phyloP scores from a whole-genome alignment of 2,113 vertebrate species.

The Proterorhinus semilunaris region DNA sequence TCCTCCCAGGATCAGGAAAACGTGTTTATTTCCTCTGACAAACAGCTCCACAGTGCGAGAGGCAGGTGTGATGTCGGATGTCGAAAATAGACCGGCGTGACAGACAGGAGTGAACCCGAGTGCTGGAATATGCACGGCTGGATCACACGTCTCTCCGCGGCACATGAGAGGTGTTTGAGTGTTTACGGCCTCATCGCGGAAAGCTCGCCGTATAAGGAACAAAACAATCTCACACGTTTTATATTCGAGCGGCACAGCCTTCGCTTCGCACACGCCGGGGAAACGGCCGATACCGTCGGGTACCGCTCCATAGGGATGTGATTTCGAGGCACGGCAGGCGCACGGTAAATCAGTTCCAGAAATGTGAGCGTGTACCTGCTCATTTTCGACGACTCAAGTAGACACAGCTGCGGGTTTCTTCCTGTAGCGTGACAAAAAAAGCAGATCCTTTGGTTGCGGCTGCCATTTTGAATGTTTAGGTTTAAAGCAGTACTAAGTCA shows the following conservation, averaged over 20 bases:
- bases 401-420: no score
- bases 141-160: slow-evolving; percentile 10
- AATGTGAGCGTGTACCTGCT: no score
- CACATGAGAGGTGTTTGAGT: slow-evolving; percentile 5
- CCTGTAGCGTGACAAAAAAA: no score
- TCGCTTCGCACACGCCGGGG: background rate
- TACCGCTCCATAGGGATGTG: no score
- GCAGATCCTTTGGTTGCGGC: no score
- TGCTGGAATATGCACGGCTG: slow-evolving; percentile 13
- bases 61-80: slow-evolving; percentile 29
- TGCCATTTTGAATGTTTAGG: no score
- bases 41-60: slow-evolving; percentile 19
- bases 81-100: slow-evolving; percentile 32
- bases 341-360: no score
- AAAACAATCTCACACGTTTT: background rate
- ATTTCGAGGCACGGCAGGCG: no score
- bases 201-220: background rate
- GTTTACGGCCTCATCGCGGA: background rate
- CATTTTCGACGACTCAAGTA: no score
- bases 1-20: background rate
- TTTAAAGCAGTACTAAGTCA: no score
- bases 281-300: background rate
- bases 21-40: slow-evolving; percentile 13
- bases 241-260: background rate
- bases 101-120: slow-evolving; percentile 29